These are phyloP conservation scores for Arothron firmamentum DNA, from an alignment of 2,113 vertebrate species.

Conservation along the genomic window DNA sequence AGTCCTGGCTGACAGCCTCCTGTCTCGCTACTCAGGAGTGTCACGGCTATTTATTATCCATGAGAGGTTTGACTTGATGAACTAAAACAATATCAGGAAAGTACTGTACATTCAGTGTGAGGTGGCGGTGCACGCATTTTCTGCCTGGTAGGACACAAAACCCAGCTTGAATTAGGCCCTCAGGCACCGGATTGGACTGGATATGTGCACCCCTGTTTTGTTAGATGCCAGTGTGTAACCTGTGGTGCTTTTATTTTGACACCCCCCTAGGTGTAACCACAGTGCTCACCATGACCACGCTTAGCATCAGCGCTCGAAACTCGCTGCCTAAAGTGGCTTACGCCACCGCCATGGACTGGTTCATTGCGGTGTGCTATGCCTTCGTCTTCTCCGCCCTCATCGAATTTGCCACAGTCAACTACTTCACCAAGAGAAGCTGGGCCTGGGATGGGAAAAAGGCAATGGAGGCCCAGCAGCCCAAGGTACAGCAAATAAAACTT, in stretches of 20 bases:
- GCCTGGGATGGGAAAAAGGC: slow-evolving; percentile 99
- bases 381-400: slow-evolving; percentile 98
- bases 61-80: too few species aligned
- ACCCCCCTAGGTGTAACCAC: slow-evolving; percentile 89
- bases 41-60: neutral
- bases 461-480: slow-evolving; percentile 89
- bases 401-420: slow-evolving; percentile 97
- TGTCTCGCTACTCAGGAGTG: too few species aligned
- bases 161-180: neutral
- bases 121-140: too few species aligned
- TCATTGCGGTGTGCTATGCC: slow-evolving; percentile 96
- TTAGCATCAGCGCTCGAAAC: slow-evolving; percentile 96
- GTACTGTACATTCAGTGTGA: too few species aligned
- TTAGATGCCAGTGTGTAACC: slow-evolving; percentile 10
- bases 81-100: too few species aligned
- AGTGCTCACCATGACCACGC: slow-evolving; percentile 96
- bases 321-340: slow-evolving; percentile 97
- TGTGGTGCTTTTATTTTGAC: neutral
- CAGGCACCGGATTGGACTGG: neutral
- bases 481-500: slow-evolving; percentile 69
- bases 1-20: too few species aligned
- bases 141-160: too few species aligned
- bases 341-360: slow-evolving; percentile 99
- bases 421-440: slow-evolving; percentile 98
- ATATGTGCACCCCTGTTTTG: too few species aligned